Evolutionary conservation across 2,797 vertebrate species (phyloP).

Genomic region (Morus bassanus): DNA sequence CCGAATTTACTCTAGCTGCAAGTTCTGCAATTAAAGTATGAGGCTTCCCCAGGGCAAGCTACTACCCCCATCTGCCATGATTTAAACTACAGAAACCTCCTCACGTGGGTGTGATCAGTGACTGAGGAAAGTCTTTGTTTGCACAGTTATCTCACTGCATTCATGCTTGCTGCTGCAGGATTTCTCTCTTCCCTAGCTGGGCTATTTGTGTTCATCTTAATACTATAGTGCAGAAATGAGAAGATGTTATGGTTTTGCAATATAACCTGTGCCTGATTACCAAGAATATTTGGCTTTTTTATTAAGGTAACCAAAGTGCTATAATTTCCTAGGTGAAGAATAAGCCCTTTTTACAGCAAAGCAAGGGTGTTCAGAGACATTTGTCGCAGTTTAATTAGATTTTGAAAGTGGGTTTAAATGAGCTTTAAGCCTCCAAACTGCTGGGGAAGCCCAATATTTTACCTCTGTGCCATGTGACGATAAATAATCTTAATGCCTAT

Average conservation of each 20-base stretch:
- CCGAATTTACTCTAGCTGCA: neutral
- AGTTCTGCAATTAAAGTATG: neutral
- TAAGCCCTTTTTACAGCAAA: neutral
- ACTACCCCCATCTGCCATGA: neutral
- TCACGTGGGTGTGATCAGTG: neutral
- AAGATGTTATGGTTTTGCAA: neutral
- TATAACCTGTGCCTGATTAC: neutral
- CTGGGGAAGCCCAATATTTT: neutral
- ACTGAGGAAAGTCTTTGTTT: neutral
- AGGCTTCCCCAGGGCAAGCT: neutral
- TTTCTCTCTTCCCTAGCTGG: neutral
- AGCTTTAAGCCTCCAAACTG: neutral
- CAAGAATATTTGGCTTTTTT: neutral
- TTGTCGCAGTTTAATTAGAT: neutral
- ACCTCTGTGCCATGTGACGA: neutral
- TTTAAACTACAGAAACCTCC: neutral
- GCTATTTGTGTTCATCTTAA: neutral
- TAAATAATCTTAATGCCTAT: slow-evolving; percentile 14
- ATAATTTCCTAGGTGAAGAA: neutral
- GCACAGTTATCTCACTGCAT: neutral
- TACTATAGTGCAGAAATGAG: neutral
- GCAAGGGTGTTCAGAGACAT: neutral
- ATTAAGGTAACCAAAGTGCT: neutral
- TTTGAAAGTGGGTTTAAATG: neutral
- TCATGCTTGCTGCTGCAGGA: neutral